Conservation (phyloP, 2,888 invertebrate genomes). For the Pyrocoelia pectoralis region DNA sequence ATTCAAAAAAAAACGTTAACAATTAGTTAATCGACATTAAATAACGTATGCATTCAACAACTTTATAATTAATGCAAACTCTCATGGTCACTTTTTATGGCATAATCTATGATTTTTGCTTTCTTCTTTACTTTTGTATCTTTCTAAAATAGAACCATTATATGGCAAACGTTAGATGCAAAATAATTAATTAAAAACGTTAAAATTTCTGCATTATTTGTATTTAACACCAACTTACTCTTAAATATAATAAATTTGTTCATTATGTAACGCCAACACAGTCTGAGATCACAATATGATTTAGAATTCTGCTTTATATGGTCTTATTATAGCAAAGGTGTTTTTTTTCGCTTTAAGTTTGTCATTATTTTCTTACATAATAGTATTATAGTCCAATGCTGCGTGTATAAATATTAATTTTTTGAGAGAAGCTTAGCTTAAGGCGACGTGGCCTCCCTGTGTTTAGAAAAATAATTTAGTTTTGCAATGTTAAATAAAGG, state of each 20-base stretch:
- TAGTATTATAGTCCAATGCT: background rate
- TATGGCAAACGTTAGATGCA: background rate
- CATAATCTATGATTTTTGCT: background rate
- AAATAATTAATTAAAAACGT: slow-evolving; percentile 11
- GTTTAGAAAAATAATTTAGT: background rate
- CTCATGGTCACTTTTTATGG: background rate
- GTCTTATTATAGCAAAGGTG: background rate
- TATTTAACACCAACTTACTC: slow-evolving; percentile 13
- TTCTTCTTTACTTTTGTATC: too few species aligned
- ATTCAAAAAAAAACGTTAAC: background rate
- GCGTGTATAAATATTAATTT: background rate
- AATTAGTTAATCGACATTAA: background rate
- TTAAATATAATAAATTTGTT: slow-evolving; percentile 18
- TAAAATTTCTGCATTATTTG: slow-evolving; percentile 17
- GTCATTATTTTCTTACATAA: background rate
- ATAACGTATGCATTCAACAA: background rate
- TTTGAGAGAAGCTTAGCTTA: background rate
- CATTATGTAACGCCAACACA: slow-evolving; percentile 22
- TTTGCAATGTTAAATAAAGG: background rate
- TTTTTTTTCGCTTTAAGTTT: background rate
- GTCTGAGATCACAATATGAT: slow-evolving; percentile 22
- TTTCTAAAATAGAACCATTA: too few species aligned
- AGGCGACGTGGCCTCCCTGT: background rate
- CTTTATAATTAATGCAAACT: background rate
- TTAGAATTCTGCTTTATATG: slow-evolving; percentile 11